Evolutionary conservation across 2,888 invertebrate genomes (phyloP).

Genomic region (Ctenicera cuprea): DNA sequence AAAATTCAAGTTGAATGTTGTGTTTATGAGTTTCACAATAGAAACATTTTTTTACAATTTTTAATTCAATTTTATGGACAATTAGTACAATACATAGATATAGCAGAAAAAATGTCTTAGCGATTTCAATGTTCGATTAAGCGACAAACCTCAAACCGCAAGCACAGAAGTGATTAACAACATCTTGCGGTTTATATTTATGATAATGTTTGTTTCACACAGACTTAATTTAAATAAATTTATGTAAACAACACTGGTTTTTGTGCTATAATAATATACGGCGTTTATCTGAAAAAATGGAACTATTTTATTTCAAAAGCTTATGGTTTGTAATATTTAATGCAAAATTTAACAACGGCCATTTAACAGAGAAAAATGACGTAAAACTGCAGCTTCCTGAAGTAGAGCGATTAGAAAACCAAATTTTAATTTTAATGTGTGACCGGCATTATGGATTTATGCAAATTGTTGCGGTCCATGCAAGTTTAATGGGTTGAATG

Average conservation of each 20-base stretch:
- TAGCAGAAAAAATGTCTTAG: not conserved
- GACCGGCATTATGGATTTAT: not conserved
- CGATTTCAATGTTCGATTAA: conserved; percentile 36
- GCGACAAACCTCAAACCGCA: conserved; percentile 11
- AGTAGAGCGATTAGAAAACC: not conserved
- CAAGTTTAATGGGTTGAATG: not conserved
- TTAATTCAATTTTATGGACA: no score
- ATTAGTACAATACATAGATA: no score
- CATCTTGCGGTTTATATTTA: conserved; percentile 7
- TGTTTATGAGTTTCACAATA: no score
- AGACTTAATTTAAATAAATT: not conserved
- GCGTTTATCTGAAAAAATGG: no score
- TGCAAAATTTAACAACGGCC: no score
- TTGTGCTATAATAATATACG: no score
- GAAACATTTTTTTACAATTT: no score
- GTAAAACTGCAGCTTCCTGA: not conserved
- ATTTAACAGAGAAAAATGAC: not conserved
- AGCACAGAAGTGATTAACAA: not conserved
- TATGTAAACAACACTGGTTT: no score
- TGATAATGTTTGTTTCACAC: not conserved
- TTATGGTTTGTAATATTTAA: not conserved
- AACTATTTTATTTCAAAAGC: not conserved
- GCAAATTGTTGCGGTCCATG: conserved; percentile 1
- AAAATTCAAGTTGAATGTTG: no score
- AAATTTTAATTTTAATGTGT: conserved; percentile 4